These are phyloP conservation scores for Paradisaea rubra DNA, from an alignment of 2,113 vertebrate genomes.

Conservation along the genomic window DNA sequence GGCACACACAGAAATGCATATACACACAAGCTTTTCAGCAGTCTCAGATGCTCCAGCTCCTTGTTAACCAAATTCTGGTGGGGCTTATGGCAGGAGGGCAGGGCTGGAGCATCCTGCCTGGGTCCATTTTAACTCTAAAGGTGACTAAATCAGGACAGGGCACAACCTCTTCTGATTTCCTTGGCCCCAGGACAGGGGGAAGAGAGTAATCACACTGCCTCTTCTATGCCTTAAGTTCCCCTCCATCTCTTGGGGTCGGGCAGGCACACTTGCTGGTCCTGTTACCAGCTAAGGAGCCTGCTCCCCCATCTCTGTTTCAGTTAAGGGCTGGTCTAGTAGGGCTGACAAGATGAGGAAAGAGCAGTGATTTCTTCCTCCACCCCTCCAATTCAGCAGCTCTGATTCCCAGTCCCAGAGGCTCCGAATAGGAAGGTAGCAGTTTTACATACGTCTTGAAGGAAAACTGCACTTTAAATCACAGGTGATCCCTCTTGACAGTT, in stretches of 20 bases:
- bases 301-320: background rate
- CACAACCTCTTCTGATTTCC: background rate
- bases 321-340: background rate
- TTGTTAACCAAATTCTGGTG: slow-evolving; percentile 26
- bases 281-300: background rate
- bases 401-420: background rate
- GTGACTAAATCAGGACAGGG: background rate
- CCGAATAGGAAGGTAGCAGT: background rate
- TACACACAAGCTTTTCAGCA: background rate
- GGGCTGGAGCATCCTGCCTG: background rate
- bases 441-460: background rate
- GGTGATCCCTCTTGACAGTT: slow-evolving; percentile 51
- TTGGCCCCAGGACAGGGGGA: background rate
- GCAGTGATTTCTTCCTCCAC: background rate
- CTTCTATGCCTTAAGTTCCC: background rate
- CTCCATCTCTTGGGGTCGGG: background rate
- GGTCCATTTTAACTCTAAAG: background rate
- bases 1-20: background rate
- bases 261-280: background rate
- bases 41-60: background rate
- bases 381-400: background rate
- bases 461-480: slow-evolving; percentile 41
- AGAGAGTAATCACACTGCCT: background rate
- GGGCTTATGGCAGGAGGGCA: background rate
- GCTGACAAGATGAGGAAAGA: background rate